phyloP scores from a whole-genome alignment of 2,797 vertebrate genomes.

The Dallia pectoralis region DNA sequence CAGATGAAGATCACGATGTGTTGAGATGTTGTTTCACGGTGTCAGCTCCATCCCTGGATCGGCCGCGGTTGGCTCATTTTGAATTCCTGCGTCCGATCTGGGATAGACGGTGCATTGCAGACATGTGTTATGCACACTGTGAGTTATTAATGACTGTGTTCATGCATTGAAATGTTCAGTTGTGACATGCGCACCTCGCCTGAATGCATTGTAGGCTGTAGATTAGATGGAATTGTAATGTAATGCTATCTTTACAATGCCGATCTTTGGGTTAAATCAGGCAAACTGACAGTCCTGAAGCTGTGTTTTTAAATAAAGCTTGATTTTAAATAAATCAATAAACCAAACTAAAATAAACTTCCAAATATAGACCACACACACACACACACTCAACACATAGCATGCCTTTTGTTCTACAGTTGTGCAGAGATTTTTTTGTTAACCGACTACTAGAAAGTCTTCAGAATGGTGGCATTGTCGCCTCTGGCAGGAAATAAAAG shows the following conservation, averaged over 20 bases:
- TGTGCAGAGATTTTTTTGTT: neutral
- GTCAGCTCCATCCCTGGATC: neutral
- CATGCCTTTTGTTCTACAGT: no score
- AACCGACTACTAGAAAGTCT: neutral
- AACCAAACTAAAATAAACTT: no score
- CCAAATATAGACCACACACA: no score
- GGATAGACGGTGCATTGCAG: slow-evolving; percentile 20
- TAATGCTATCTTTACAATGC: slow-evolving; percentile 1
- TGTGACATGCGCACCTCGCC: slow-evolving; percentile 12
- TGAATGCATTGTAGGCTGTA: slow-evolving; percentile 12
- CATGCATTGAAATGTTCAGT: slow-evolving; percentile 18
- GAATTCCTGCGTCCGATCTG: slow-evolving; percentile 18
- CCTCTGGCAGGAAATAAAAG: neutral
- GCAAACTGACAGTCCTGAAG: neutral
- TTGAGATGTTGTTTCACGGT: slow-evolving; percentile 5
- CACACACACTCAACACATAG: no score
- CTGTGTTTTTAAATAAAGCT: no score
- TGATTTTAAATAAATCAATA: no score
- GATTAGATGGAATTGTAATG: slow-evolving; percentile 20
- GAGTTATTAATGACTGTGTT: slow-evolving; percentile 35
- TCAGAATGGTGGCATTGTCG: neutral
- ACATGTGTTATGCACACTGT: slow-evolving; percentile 26
- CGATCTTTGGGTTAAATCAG: neutral
- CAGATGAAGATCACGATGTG: slow-evolving; percentile 39
- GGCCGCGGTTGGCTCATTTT: slow-evolving; percentile 24